Evolutionary conservation across 1,140 invertebrate species (phyloP).

Genomic region (fruit fly (Drosophila melanogaster)): Release_6_plus_ISO1_MT NC_004354.4:9333001-9333500

Average conservation of each 20-base stretch:
- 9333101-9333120: not conserved
- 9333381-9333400: slow-evolving; percentile 90
- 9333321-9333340: not conserved
- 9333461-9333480: slow-evolving; percentile 71
- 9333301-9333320: too few species aligned
- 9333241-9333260: too few species aligned
- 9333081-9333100: not conserved
- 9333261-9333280: too few species aligned
- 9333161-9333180: too few species aligned
- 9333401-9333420: slow-evolving; percentile 89
- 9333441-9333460: slow-evolving; percentile 64
- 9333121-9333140: slow-evolving; percentile 1
- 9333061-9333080: too few species aligned
- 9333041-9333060: too few species aligned
- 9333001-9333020: too few species aligned
- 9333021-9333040: too few species aligned
- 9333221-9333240: too few species aligned
- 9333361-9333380: slow-evolving; percentile 21
- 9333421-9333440: slow-evolving; percentile 87
- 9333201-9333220: too few species aligned
- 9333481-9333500: slow-evolving; percentile 51
- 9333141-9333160: not conserved
- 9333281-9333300: too few species aligned
- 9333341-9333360: not conserved
- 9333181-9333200: too few species aligned